Conservation (phyloP, 2,113 vertebrate species). For the Setophaga coronata region DNA sequence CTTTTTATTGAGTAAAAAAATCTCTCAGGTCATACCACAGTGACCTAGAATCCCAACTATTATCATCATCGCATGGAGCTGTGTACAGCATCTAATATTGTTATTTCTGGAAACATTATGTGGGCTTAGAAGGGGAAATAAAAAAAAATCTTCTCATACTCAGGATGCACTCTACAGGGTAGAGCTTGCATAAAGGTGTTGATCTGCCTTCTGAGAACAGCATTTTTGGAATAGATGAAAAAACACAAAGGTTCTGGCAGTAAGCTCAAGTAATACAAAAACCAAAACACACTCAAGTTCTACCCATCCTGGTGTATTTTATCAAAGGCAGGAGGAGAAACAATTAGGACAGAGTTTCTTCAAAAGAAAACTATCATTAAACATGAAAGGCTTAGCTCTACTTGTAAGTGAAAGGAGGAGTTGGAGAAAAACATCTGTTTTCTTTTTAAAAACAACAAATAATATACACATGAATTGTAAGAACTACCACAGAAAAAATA, state of each 20-base stretch:
- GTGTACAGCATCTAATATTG: conserved; percentile 14
- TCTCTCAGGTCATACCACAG: not conserved
- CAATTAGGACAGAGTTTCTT: conserved; percentile 18
- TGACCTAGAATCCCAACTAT: conserved; percentile 19
- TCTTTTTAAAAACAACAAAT: not conserved
- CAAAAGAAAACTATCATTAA: conserved; percentile 4
- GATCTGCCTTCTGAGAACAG: not conserved
- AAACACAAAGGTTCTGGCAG: not conserved
- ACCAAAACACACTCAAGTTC: not conserved
- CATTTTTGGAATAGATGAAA: not conserved
- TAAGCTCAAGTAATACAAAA: conserved; percentile 11
- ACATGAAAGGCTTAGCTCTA: conserved; percentile 5
- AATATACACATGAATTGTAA: not conserved
- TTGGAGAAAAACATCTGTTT: not conserved
- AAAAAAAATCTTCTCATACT: not conserved
- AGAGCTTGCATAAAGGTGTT: not conserved
- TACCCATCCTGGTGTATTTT: not conserved
- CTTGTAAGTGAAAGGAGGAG: not conserved
- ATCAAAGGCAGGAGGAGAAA: conserved; percentile 7
- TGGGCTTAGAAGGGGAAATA: not conserved
- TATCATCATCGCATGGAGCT: not conserved
- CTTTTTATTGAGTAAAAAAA: conserved; percentile 39
- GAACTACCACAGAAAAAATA: not conserved
- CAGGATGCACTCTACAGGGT: conserved; percentile 10
- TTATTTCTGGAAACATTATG: conserved; percentile 34